Evolutionary conservation across 2,113 vertebrate species (phyloP), one percentile per base, ranked within the genome.

Genomic region (Chionomys nivalis): DNA sequence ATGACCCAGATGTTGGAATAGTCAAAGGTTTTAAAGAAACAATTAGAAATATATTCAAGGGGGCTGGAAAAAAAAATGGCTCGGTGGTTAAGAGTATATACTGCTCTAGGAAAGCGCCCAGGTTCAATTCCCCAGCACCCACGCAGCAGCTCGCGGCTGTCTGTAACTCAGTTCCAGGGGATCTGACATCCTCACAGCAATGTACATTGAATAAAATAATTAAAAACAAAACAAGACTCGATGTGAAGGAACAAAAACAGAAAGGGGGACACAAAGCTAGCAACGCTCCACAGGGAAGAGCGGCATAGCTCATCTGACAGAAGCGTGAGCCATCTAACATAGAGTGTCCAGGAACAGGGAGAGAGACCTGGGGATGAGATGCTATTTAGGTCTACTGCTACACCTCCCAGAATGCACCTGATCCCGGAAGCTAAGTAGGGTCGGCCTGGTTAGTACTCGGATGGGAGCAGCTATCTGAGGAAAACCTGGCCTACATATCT

Each of bases 1-100:
- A 76, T 90, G 36, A 90, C 52, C 14, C 47, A 68, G 23, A 49
- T 66, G 36, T 13, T 90, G 4, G 72, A 95, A 93, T 17, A 93
- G 83, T 49, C 17, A 82, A 94, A 3, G 8, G 44, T 58, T 93
- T 92, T 90, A 92, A 96, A 94, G 36, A 76, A 61, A 83, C 36
- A 61, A 14, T 17, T 39, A 83, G 39, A 61, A 61, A 61, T 61
- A 26, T 26, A 24, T 82, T 82, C 49, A 16, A 61, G 52, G 78
- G 16, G 21, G 55, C 55, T 83, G 7, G 79, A 16, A 61, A 81
- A 61, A 61, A 55, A 55, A 58, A 61, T 82, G n/a, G n/a, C 55
- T 61, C 79, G 63, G 55, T 61, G 79, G 79, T 42, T 61, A 61
- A 42, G 52, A 83, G 79, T 55, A 61, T 61, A 39, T 14, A 82